Conservation (phyloP, 1,140 invertebrate genomes). For the Bicyclus anynana region DNA sequence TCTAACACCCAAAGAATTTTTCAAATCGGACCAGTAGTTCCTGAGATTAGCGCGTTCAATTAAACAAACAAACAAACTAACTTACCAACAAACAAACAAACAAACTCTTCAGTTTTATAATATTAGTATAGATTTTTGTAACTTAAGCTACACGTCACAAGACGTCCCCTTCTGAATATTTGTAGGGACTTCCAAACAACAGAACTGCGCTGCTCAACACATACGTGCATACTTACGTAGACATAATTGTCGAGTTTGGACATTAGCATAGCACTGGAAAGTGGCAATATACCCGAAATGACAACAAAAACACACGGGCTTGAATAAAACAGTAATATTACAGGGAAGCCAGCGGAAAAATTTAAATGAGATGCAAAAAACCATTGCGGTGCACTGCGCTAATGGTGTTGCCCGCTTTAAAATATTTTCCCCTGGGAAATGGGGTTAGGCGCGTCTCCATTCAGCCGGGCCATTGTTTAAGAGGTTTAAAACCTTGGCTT, state of each 20-base stretch:
- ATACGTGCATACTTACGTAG: no score
- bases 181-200: no score
- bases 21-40: no score
- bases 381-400: conserved; percentile 30
- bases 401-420: conserved; percentile 41
- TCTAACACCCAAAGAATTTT: no score
- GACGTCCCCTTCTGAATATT: no score
- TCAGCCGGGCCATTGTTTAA: conserved; percentile 36
- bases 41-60: no score
- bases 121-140: no score
- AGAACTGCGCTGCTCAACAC: no score
- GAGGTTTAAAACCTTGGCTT: conserved; percentile 35
- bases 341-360: conserved; percentile 35
- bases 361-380: conserved; percentile 45
- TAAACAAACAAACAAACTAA: no score
- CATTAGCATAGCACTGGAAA: conserved; percentile 2
- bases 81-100: no score
- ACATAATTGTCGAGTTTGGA: conserved; percentile 11
- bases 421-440: conserved; percentile 39
- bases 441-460: conserved; percentile 35
- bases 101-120: no score
- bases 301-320: conserved; percentile 1
- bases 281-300: conserved; percentile 13
- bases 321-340: conserved; percentile 25
- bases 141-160: no score